These are phyloP conservation scores for Melipona quadrifasciata DNA, from an alignment of 1,140 invertebrate species.

Conservation along the genomic window DNA sequence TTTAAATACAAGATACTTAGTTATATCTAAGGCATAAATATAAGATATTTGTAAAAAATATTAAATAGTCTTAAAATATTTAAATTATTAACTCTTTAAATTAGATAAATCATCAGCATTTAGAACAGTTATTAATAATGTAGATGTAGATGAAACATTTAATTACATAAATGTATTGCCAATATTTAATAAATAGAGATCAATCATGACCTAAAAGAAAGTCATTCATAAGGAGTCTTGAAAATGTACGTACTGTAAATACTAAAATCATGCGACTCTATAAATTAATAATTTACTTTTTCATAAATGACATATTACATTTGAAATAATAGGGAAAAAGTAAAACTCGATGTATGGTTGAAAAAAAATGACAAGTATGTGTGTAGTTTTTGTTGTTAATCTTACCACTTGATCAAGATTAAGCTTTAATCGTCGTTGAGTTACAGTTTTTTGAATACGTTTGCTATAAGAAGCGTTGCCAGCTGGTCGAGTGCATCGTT, in stretches of 20 bases:
- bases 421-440: slow-evolving; percentile 94
- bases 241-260: background rate
- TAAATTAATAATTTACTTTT: background rate
- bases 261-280: background rate
- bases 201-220: no score
- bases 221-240: background rate
- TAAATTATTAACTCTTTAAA: background rate
- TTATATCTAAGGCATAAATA: background rate
- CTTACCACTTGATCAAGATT: slow-evolving; percentile 91
- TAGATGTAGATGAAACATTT: background rate
- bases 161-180: background rate
- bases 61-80: background rate
- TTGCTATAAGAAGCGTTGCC: slow-evolving; percentile 99
- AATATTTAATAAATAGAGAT: background rate
- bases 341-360: slow-evolving; percentile 2
- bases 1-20: background rate
- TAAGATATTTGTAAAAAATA: background rate
- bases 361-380: background rate
- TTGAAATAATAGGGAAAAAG: background rate
- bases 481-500: slow-evolving; percentile 92
- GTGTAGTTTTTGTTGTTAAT: background rate
- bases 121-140: background rate
- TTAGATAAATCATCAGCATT: background rate
- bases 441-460: slow-evolving; percentile 97
- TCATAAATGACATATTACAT: background rate